Percentiles rank a stretch among this genome's conserved stretches.
Conservation (phyloP, 2,113 vertebrate genomes). For the Ageneiosus marmoratus region DNA sequence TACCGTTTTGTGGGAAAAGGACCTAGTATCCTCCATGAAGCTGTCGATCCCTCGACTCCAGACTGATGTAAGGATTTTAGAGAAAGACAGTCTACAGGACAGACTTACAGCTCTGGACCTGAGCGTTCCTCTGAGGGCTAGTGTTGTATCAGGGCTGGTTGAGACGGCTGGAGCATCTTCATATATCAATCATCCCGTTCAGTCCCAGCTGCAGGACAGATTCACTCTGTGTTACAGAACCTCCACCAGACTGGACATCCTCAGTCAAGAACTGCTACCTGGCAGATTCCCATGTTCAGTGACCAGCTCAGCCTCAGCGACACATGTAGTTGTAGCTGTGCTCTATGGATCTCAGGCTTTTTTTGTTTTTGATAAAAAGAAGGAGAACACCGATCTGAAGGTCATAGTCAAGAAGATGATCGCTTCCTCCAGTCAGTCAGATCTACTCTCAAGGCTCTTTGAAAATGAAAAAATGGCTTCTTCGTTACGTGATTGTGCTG, state of each 20-base stretch:
- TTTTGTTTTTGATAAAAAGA: constrained; percentile 32
- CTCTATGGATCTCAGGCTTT: constrained; percentile 41
- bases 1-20: constrained; percentile 21
- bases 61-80: constrained; percentile 10
- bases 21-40: background rate
- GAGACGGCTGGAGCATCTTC: constrained; percentile 33
- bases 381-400: background rate
- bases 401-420: background rate
- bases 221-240: constrained; percentile 41
- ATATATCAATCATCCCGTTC: constrained; percentile 33
- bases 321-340: constrained; percentile 49
- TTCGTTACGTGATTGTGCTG: background rate
- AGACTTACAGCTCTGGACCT: constrained; percentile 36
- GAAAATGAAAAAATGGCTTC: background rate
- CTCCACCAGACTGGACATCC: constrained; percentile 47
- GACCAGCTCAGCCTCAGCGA: constrained; percentile 14
- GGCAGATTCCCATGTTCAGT: background rate
- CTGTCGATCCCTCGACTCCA: constrained; percentile 5
- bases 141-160: constrained; percentile 22
- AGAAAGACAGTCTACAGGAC: constrained; percentile 30
- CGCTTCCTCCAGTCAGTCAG: background rate
- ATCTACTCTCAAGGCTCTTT: background rate
- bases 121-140: constrained; percentile 16
- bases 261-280: constrained; percentile 38
- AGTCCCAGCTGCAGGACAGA: constrained; percentile 23